Evolutionary conservation across 1,140 invertebrate genomes (phyloP), one percentile per base, ranked within the genome.

Genomic region (Bombus waltoni): DNA sequence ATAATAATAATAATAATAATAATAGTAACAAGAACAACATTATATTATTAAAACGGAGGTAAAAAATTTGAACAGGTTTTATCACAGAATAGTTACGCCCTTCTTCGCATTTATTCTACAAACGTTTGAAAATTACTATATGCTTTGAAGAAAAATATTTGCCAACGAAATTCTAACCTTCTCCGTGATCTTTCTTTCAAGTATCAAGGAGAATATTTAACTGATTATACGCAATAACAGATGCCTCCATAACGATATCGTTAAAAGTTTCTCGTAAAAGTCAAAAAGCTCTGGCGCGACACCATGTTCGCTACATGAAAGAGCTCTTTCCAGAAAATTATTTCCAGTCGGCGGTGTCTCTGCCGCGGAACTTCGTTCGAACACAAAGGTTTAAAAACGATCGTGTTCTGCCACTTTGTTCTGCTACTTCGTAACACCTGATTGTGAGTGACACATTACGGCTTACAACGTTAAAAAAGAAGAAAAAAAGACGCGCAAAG

Each of bases 201-300:
- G n/a, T 32, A 35, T 44, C 44, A n/a, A 5, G 28, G 28, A n/a
- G n/a, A 22, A 73, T 44, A 73, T 73, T 73, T n/a, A 73, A 73
- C 28, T 68, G 13, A 9, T 68, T 68, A 68, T 35, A 68, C 8
- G 32, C 18, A 35, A 35, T 15, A 2, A 68, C 15, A 2, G 15
- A 68, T 35, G 28, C 13, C 40, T 6, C 28, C 42, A n/a, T 44
- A 15, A n/a, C n/a, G 62, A 32, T 32, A 13, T 66, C 62, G 13
- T 66, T 66, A 66, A 32, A 66, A 66, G 71, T 73, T 73, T 73
- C 71, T 73, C 44, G 32, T 18, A 18, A 73, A 32, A 73, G 40
- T 44, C 13, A 44, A 44, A 44, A 18, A 44, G 28, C 71, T 32
- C 71, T 3, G 0, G 2, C 18, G 47, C 15, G 2, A 73, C 71